phyloP scores from a whole-genome alignment of 2,113 vertebrate genomes.

The Tinamus guttatus region DNA sequence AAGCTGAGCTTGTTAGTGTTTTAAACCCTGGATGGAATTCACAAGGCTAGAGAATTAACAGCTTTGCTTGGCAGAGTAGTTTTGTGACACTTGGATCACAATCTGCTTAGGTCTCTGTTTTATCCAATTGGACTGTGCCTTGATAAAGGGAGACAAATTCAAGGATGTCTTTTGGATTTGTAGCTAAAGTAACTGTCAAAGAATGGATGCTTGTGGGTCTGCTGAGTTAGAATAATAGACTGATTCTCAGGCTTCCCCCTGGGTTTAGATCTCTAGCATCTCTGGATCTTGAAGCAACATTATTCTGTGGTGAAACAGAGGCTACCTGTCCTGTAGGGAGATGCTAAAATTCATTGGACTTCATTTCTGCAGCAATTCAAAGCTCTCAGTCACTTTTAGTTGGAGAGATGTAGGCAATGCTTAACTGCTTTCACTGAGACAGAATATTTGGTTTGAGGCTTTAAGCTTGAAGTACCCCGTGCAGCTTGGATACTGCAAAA shows the following conservation, averaged over 20 bases:
- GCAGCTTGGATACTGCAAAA: neutral
- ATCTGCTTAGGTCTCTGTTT: neutral
- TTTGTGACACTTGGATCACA: neutral
- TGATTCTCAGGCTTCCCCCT: neutral
- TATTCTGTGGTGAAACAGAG: neutral
- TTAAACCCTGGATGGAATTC: neutral
- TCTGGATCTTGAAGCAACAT: neutral
- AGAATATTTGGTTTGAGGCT: slow-evolving; percentile 26
- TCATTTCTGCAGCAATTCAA: neutral
- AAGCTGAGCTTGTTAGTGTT: neutral
- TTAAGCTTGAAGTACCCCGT: neutral
- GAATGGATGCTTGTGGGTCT: neutral
- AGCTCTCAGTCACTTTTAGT: neutral
- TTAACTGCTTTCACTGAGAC: slow-evolving; percentile 30
- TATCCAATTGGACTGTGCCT: neutral
- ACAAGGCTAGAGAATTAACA: neutral
- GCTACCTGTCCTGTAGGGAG: neutral
- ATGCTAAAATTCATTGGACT: neutral
- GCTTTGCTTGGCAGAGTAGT: neutral
- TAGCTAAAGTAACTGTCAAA: neutral
- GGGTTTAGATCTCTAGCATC: neutral
- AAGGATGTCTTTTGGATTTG: neutral
- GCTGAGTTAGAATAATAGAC: neutral
- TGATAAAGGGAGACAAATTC: neutral
- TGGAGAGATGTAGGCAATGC: neutral